phyloP scores from a whole-genome alignment of 2,797 vertebrate genomes.

The Eremophila alpestris region DNA sequence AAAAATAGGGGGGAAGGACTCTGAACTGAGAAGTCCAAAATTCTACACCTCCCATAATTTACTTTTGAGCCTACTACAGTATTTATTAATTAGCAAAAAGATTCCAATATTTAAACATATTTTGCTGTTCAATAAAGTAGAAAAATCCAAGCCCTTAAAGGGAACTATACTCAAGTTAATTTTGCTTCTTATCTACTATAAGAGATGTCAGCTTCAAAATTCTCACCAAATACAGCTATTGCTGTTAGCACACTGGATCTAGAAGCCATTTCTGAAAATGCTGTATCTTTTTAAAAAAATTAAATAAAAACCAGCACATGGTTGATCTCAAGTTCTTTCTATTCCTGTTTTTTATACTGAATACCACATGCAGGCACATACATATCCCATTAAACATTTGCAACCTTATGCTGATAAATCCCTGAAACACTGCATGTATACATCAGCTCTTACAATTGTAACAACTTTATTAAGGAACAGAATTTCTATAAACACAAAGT shows the following conservation, averaged over 20 bases:
- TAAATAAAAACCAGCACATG: not conserved
- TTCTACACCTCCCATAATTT: not conserved
- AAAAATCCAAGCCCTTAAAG: not conserved
- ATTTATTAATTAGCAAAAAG: not conserved
- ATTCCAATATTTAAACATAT: not conserved
- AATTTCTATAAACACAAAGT: not conserved
- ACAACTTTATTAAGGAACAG: not conserved
- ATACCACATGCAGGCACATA: not conserved
- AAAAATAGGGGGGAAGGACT: not conserved
- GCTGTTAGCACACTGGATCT: not conserved
- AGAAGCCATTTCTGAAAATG: not conserved
- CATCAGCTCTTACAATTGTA: not conserved
- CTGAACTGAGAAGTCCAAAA: not conserved
- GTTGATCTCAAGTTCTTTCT: not conserved
- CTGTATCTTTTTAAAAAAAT: not conserved
- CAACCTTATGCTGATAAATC: not conserved
- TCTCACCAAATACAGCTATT: not conserved
- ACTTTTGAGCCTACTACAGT: not conserved
- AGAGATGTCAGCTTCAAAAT: not conserved
- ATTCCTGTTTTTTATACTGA: not conserved
- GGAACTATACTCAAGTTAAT: not conserved
- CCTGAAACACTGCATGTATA: not conserved
- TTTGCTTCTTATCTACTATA: not conserved
- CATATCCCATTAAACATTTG: not conserved
- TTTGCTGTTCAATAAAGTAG: not conserved